A percentile compares a stretch with the other conserved stretches of the same genome.
Evolutionary conservation across 2,113 vertebrate genomes (phyloP).

Genomic region (Eublepharis macularius): DNA sequence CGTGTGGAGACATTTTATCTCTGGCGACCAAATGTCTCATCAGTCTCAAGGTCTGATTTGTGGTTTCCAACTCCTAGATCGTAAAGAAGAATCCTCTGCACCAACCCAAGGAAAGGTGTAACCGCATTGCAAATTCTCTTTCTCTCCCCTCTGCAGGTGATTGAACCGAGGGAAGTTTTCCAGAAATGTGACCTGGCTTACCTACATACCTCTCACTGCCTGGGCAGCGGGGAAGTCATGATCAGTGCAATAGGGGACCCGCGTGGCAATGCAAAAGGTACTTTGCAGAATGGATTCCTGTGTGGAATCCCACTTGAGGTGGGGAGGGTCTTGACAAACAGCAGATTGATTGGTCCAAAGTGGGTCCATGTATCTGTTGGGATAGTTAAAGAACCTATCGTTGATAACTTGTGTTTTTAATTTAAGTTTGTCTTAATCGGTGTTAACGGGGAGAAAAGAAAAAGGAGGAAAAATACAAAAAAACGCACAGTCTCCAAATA

Average conservation of each 20-base stretch:
- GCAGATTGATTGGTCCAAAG: too few relatives aligned
- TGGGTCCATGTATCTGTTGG: too few relatives aligned
- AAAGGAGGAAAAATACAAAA: too few relatives aligned
- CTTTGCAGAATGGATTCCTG: background rate
- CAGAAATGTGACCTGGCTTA: constrained; percentile 80
- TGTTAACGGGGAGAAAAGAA: too few relatives aligned
- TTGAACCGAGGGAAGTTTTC: constrained; percentile 84
- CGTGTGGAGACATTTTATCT: too few relatives aligned
- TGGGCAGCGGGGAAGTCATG: constrained; percentile 89
- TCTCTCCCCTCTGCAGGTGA: constrained; percentile 67
- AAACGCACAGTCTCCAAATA: too few relatives aligned
- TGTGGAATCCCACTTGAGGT: background rate
- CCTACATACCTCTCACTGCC: constrained; percentile 90
- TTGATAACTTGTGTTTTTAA: too few relatives aligned
- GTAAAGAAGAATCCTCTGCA: too few relatives aligned
- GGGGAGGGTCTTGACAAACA: too few relatives aligned
- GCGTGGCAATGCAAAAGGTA: constrained; percentile 87
- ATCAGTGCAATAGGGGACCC: constrained; percentile 89
- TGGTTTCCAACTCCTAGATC: background rate
- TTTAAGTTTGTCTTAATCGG: too few relatives aligned
- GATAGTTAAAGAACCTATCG: too few relatives aligned
- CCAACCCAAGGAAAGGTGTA: background rate
- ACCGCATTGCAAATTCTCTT: background rate
- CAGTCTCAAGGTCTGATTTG: background rate
- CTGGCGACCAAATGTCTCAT: too few relatives aligned